Evolutionary conservation across 2,113 vertebrate genomes (phyloP), one percentile per base, ranked within the genome.

Genomic region (Saimiri boliviensis): DNA sequence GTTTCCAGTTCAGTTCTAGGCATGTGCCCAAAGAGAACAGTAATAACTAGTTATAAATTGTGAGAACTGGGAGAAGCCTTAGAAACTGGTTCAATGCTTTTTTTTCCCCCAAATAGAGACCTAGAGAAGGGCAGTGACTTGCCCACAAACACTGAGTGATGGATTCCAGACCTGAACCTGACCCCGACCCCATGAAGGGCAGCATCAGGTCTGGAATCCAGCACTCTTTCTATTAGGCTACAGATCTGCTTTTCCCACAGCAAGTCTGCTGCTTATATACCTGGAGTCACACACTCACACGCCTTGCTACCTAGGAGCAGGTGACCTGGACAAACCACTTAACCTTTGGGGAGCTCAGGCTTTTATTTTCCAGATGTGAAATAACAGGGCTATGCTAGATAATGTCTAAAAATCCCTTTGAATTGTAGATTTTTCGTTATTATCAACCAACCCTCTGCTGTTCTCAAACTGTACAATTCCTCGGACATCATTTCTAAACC

Each of bases 1-100:
- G 90, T 91, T 97, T 97, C 76, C 84, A 92, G 94, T 95, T 96
- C 74, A 94, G 74, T 80, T 76, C 63, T 27, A 96, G 93, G 63
- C 89, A 54, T 66, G 37, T 73, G 66, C 86, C 87, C 80, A 92
- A 89, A 93, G 80, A 82, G 83, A 96, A 71, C 27, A 45, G 63
- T 66, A 71, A 93, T 86, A 68, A 87, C 4, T 49, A 82, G 93
- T 89, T 80, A 71, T 63, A 95, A 80, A 81, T 79, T 91, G 21
- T 19, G 0, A 93, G 54, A 94, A 96, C 16, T n/a, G 47, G 5
- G 25, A 68, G 79, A 94, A 56, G 11, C 8, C 79, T 81, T 71
- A 23, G 71, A 77, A 86, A 91, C 90, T 47, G 20, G 13, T 35
- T 87, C 58, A 35, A 47, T 20, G 13, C 5, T 68, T 85, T 89